These are phyloP conservation scores for Neodontobutis hainanensis DNA, from an alignment of 2,113 vertebrate genomes.

Conservation along the genomic window DNA sequence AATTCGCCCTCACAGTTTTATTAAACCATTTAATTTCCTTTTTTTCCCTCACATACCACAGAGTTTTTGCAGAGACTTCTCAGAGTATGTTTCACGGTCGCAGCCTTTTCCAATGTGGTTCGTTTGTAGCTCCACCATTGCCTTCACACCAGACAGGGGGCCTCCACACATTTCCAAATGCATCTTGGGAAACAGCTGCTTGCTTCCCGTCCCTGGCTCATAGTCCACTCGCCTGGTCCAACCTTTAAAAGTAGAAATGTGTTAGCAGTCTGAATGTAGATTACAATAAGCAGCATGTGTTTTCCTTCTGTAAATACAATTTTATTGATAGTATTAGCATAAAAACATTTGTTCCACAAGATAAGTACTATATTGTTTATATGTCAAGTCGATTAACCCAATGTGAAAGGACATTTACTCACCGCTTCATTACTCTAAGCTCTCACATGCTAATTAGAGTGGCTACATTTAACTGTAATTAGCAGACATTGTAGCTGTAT, in stretches of 20 bases:
- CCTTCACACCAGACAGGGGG: constrained; percentile 87
- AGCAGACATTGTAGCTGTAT: constrained; percentile 1
- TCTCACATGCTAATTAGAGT: not conserved
- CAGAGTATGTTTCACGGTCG: constrained; percentile 92
- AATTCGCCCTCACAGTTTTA: constrained; percentile 23
- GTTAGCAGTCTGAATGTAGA: constrained; percentile 8
- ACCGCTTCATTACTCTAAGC: constrained; percentile 2
- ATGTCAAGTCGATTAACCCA: constrained; percentile 6
- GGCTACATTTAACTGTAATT: constrained; percentile 8
- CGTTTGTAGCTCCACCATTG: constrained; percentile 89
- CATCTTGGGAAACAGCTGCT: constrained; percentile 90
- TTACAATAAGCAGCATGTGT: not conserved
- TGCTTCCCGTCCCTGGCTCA: constrained; percentile 90
- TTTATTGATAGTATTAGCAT: constrained; percentile 4
- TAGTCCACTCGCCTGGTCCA: constrained; percentile 95
- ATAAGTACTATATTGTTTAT: constrained; percentile 1
- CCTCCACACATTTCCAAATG: constrained; percentile 92
- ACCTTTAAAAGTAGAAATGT: constrained; percentile 71
- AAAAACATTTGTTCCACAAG: not conserved
- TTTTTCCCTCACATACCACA: constrained; percentile 82
- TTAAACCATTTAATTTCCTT: constrained; percentile 12
- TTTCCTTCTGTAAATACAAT: not conserved
- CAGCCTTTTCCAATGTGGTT: constrained; percentile 94
- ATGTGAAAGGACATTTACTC: not conserved
- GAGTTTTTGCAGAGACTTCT: constrained; percentile 93